Evolutionary conservation across 2,113 vertebrate species (phyloP), one percentile per base, ranked within the genome.

Genomic region (Glareola pratincola): DNA sequence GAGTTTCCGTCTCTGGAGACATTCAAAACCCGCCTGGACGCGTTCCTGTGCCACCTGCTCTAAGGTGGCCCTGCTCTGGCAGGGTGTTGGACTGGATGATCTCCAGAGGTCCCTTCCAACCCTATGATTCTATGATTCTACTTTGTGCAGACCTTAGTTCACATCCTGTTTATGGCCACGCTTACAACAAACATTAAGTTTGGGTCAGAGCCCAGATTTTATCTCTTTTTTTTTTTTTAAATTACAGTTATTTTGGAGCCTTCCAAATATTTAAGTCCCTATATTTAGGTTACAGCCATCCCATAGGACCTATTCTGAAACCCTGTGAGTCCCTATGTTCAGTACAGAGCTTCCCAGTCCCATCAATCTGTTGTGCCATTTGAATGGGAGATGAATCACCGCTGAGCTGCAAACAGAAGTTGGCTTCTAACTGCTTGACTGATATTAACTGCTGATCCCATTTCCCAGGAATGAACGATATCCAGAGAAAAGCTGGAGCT

Each of bases 171-270:
- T 85, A 75, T 20, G 39, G 17, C 34, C 89, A 30, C 0, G 0
- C 26, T 91, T 80, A 32, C 14, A 56, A 60, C 21, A 72, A 74
- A 75, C 17, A 64, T n/a, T 51, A 87, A 89, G 14, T n/a, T 89
- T 84, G 43, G 32, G 12, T 72, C 48, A 53, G 47, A 82, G 51
- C 30, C 34, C 43, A 87, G 43, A 78, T 56, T 89, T 94, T 62
- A 5, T 45, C 23, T 73, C 0, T 2, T 19, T 45, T 1, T 29
- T 16, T 48, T 2, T 34, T 22, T 50, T 51, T 7, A 8, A n/a
- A 39, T 12, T 22, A 13, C 4, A 51, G 34, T 8, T 56, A 71
- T 71, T 92, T 63, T 84, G 9, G 14, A 95, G 34, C 14, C 64
- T 77, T 87, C 57, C 14, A 87, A 83, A 67, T 63, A 74, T 78